Percentiles rank a stretch among this genome's conserved stretches.
Evolutionary conservation across 2,888 invertebrate species (phyloP).

Genomic region (Ypsolopha scabrella): DNA sequence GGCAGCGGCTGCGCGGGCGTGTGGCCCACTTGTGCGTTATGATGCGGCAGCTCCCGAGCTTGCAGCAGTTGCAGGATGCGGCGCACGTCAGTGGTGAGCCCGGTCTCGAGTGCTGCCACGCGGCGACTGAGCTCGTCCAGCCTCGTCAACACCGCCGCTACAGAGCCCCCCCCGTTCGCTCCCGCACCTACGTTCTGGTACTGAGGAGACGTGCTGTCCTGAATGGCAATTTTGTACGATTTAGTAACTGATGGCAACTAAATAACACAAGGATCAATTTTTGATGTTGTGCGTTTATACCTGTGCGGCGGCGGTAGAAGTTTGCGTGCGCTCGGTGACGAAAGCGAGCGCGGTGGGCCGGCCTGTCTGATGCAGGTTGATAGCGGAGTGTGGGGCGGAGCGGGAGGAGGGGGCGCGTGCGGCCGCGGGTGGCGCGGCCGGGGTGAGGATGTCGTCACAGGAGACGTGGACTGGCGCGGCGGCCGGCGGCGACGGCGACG

Average conservation of each 20-base stretch:
- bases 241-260: background rate
- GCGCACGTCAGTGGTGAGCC: constrained; percentile 80
- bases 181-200: constrained; percentile 57
- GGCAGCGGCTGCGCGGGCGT: constrained; percentile 50
- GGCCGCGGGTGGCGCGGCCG: constrained; percentile 32
- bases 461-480: constrained; percentile 53
- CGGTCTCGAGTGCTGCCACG: constrained; percentile 78
- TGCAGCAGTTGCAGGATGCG: constrained; percentile 77
- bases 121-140: constrained; percentile 78
- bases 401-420: constrained; percentile 50
- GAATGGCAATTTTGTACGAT: constrained; percentile 12
- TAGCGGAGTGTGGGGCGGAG: constrained; percentile 60
- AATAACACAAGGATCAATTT: background rate
- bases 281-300: background rate
- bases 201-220: constrained; percentile 57
- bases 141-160: constrained; percentile 71
- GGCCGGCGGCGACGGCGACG: constrained; percentile 69
- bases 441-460: constrained; percentile 58
- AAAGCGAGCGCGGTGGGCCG: constrained; percentile 33
- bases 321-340: constrained; percentile 39
- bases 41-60: constrained; percentile 41
- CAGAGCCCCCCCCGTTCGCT: constrained; percentile 46
- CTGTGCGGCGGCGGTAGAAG: constrained; percentile 15
- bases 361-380: constrained; percentile 55
- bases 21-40: constrained; percentile 26